Conservation (phyloP, 2,888 invertebrate species). For the Taphrorychus bicolor region DNA sequence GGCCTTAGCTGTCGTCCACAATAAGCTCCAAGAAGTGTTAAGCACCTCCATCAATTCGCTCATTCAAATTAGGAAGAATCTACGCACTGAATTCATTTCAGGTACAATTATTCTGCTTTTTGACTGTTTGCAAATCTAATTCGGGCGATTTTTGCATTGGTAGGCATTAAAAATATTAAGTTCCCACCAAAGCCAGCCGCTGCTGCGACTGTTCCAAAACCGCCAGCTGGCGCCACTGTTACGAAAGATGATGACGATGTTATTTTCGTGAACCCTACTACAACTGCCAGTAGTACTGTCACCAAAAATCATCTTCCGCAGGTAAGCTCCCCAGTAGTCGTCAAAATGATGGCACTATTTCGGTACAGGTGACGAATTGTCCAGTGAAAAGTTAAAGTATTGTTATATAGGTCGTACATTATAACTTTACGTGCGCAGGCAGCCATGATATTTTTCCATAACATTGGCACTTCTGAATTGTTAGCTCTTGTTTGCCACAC, state of each 20-base stretch:
- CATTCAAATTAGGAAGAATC: constrained; percentile 64
- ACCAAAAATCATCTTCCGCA: neutral
- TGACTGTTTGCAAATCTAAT: no score
- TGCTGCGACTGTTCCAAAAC: constrained; percentile 50
- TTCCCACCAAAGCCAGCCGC: constrained; percentile 57
- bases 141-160: neutral
- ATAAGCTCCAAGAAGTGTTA: constrained; percentile 64
- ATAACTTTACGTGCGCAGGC: no score
- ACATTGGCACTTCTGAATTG: no score
- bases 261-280: constrained; percentile 59
- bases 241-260: constrained; percentile 60
- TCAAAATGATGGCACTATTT: no score
- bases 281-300: constrained; percentile 17
- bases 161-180: constrained; percentile 56
- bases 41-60: constrained; percentile 65
- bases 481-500: no score
- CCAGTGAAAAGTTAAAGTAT: no score
- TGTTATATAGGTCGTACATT: no score
- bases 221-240: constrained; percentile 56
- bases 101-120: constrained; percentile 49
- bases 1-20: constrained; percentile 65
- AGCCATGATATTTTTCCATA: no score
- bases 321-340: neutral
- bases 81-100: constrained; percentile 64
- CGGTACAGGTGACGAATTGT: no score